A percentile compares a stretch with the other conserved stretches of the same genome.
Conservation (phyloP, 2,113 vertebrate genomes). For the Murina feae region DNA sequence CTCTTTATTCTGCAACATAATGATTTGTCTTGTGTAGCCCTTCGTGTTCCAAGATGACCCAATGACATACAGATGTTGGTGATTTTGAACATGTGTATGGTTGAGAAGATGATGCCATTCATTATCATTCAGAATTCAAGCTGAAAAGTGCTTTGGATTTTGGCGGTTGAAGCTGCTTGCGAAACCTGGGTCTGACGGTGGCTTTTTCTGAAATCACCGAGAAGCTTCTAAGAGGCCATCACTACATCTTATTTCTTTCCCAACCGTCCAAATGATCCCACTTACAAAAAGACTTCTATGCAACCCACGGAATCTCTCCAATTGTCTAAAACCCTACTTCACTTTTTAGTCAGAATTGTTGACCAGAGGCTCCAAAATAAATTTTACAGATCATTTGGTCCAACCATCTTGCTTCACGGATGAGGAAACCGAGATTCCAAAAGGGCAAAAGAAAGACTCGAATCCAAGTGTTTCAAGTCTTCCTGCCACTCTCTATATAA, state of each 20-base stretch:
- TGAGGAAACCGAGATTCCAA: background rate
- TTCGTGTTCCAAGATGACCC: background rate
- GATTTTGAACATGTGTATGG: background rate
- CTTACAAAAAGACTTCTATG: background rate
- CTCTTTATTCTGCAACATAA: background rate
- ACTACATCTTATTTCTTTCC: background rate
- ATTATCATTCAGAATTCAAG: background rate
- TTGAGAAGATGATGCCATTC: background rate
- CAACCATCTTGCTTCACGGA: background rate
- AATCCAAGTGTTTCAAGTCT: background rate
- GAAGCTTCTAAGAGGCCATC: background rate
- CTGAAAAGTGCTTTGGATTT: background rate
- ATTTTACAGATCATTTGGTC: background rate
- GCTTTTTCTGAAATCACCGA: background rate
- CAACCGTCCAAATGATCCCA: background rate
- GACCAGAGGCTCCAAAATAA: background rate
- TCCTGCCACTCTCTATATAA: background rate
- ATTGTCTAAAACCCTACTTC: background rate
- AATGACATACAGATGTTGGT: background rate
- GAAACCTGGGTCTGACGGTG: background rate
- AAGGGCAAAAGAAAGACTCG: background rate
- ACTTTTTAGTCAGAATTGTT: background rate
- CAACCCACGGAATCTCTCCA: background rate
- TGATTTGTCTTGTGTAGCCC: background rate
- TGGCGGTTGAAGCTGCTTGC: background rate